Evolutionary conservation across 2,113 vertebrate species (phyloP).

Genomic region (Okapia johnstoni): DNA sequence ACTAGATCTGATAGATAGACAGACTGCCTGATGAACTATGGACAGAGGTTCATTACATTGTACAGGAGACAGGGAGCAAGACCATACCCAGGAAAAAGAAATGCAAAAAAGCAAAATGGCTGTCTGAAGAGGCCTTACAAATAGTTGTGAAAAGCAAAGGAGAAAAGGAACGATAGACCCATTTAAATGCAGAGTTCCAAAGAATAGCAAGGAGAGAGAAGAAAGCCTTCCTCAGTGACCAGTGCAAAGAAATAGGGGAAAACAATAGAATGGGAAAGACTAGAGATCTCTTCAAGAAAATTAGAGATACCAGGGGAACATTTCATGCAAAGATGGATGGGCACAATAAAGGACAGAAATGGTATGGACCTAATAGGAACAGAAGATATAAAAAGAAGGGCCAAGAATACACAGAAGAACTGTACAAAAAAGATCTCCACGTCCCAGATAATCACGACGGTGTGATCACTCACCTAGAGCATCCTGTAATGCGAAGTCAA

Average conservation of each 20-base stretch:
- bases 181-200: background rate
- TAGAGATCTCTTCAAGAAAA: background rate
- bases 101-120: background rate
- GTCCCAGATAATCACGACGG: background rate
- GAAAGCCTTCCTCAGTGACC: background rate
- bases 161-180: background rate
- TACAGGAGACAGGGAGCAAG: background rate
- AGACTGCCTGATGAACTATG: background rate
- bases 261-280: background rate
- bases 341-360: background rate
- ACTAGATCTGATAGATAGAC: background rate
- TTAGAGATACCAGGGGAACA: background rate
- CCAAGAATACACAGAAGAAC: background rate
- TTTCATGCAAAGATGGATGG: background rate
- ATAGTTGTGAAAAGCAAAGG: background rate
- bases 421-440: background rate
- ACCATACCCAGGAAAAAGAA: background rate
- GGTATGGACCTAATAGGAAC: background rate
- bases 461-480: background rate
- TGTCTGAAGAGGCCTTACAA: background rate
- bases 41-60: background rate
- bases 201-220: background rate
- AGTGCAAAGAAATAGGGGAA: background rate
- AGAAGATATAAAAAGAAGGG: background rate
- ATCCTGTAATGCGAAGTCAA: background rate